A percentile compares a stretch with the other conserved stretches of the same genome.
These are phyloP conservation scores for Decapterus maruadsi DNA, from an alignment of 2,797 vertebrate genomes.

Conservation along the genomic window DNA sequence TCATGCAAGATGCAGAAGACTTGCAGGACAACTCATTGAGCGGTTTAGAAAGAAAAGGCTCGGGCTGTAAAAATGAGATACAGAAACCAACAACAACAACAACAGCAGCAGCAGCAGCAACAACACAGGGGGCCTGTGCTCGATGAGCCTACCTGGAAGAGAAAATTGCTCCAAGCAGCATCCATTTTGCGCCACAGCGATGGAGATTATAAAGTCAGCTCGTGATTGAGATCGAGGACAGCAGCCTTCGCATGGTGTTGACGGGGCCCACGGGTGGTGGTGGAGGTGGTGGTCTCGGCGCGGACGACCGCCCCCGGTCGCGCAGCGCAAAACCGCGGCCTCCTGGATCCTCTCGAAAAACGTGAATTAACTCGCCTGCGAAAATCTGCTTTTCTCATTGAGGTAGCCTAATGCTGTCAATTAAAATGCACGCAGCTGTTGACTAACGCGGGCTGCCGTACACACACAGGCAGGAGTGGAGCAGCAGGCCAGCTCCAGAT, in stretches of 20 bases:
- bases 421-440: slow-evolving; percentile 74
- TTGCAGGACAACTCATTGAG: slow-evolving; percentile 27
- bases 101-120: too few species aligned
- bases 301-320: slow-evolving; percentile 42
- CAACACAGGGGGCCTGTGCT: not conserved
- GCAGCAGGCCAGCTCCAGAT: slow-evolving; percentile 67
- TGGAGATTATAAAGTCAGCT: slow-evolving; percentile 82
- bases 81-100: slow-evolving; percentile 6
- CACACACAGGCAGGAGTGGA: slow-evolving; percentile 39
- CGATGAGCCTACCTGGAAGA: slow-evolving; percentile 87
- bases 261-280: slow-evolving; percentile 26
- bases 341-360: slow-evolving; percentile 50
- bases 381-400: slow-evolving; percentile 62
- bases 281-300: slow-evolving; percentile 40
- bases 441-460: slow-evolving; percentile 60
- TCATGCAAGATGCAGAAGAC: slow-evolving; percentile 40
- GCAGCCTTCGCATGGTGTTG: slow-evolving; percentile 70
- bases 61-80: slow-evolving; percentile 22
- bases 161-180: slow-evolving; percentile 89
- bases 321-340: slow-evolving; percentile 47
- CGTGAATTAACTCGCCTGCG: slow-evolving; percentile 60
- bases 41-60: slow-evolving; percentile 14
- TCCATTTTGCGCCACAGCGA: slow-evolving; percentile 87
- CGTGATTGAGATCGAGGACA: slow-evolving; percentile 65
- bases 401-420: slow-evolving; percentile 68